These are phyloP conservation scores for Parapristionchus giblindavisi DNA, from an alignment of 2,888 invertebrate genomes.

Conservation along the genomic window DNA sequence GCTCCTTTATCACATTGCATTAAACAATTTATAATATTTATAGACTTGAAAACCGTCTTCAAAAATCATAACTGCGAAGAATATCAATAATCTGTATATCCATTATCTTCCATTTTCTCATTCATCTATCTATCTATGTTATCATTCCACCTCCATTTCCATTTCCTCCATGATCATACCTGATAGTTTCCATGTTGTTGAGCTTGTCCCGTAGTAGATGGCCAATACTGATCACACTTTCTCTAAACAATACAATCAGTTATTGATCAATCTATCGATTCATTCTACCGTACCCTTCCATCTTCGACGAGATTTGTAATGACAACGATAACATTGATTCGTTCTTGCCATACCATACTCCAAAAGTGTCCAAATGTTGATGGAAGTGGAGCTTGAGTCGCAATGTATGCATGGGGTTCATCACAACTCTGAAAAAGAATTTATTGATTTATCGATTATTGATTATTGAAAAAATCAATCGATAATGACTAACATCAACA, in stretches of 20 bases:
- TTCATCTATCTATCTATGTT: too few species aligned
- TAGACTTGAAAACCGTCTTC: too few species aligned
- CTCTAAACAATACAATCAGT: slow-evolving; percentile 47
- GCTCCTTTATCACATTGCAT: too few species aligned
- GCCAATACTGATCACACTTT: slow-evolving; percentile 68
- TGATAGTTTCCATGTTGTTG: slow-evolving; percentile 53
- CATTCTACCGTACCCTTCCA: slow-evolving; percentile 51
- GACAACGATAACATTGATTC: slow-evolving; percentile 63
- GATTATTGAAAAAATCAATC: not conserved
- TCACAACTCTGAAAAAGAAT: slow-evolving; percentile 52
- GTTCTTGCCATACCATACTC: slow-evolving; percentile 59
- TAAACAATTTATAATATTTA: too few species aligned
- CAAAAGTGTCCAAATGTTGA: slow-evolving; percentile 58
- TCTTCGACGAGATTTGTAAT: slow-evolving; percentile 67
- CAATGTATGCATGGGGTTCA: slow-evolving; percentile 63
- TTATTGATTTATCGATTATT: not conserved
- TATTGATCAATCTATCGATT: slow-evolving; percentile 6
- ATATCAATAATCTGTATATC: too few species aligned
- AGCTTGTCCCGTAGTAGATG: slow-evolving; percentile 45
- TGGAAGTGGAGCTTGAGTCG: slow-evolving; percentile 67
- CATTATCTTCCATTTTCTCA: too few species aligned
- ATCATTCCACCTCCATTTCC: slow-evolving; percentile 9
- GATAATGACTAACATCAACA: slow-evolving; percentile 51
- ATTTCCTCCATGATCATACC: slow-evolving; percentile 38
- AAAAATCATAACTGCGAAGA: too few species aligned